Base-by-base conservation (phyloP, 1,140 invertebrate species). In the Adelges cooleyi region DNA sequence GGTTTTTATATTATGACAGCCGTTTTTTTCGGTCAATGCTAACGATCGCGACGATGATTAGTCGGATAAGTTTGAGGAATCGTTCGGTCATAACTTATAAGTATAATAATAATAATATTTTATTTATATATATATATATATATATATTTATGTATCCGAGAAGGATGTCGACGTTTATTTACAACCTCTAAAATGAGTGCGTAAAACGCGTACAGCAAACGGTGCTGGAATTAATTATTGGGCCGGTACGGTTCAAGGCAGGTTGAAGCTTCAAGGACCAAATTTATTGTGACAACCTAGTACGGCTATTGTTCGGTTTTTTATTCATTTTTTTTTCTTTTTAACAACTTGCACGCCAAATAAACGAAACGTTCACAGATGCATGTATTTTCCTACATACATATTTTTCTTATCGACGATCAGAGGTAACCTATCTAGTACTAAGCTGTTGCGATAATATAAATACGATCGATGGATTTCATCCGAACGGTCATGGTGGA, bases 171-270 rank as follows among this genome's bases (percentile, higher is more conserved):
- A 62, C 56, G 56, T 62, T 33, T 33, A 33, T 33, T 33, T 42
- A 48, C 42, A 62, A 62, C 56, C 56, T 62, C 6, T 62, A 62
- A 48, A 62, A 33, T 42, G 10, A 62, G 25, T 29, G 56, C 38
- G 42, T 10, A 62, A 20, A 27, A 46, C 13, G 27, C 13, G n/a
- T 59, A 23, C 6, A 59, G 38, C 9, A 9, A 56, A 44, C 25
- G 54, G 54, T 15, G 54, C 56, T 62, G 56, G 56, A 62, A 62
- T 62, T 62, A 62, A 62, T 62, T 62, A 62, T 62, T 48, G 17
- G 56, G 56, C 56, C 42, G 42, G 56, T 62, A 29, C 27, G 56
- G 56, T 62, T 62, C 56, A 62, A 62, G 56, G 56, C 56, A 48
- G 56, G 44, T 62, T 62, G 56, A 62, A 48, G 42, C 42, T 62